A percentile compares a stretch with the other conserved stretches of the same genome.
These are phyloP conservation scores for Schrankia costaestrigalis DNA, from an alignment of 2,888 invertebrate species.

Conservation along the genomic window DNA sequence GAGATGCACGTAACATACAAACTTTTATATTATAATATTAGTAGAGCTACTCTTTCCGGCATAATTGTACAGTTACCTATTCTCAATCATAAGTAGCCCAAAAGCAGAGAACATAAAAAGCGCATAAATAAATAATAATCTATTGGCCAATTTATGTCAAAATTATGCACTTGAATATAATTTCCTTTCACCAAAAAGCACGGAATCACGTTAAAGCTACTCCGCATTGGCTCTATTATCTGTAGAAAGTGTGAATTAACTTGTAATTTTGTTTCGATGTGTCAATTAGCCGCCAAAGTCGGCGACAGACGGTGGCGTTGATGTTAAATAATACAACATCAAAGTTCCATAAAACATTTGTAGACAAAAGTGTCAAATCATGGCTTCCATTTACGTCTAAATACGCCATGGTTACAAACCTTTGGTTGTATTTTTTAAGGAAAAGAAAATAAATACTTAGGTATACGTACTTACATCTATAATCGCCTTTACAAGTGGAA, in stretches of 20 bases:
- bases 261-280: conserved; percentile 63
- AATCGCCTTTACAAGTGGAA: too few species aligned
- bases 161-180: conserved; percentile 31
- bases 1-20: too few species aligned
- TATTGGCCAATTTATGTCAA: conserved; percentile 28
- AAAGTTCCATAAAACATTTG: conserved; percentile 72
- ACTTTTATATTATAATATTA: too few species aligned
- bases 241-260: conserved; percentile 71
- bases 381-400: conserved; percentile 68
- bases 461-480: too few species aligned
- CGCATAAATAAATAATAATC: conserved; percentile 1
- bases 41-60: too few species aligned
- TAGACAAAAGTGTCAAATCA: conserved; percentile 72
- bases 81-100: conserved; percentile 1
- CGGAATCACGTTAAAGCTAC: conserved; percentile 43
- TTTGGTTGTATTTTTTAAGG: conserved; percentile 28
- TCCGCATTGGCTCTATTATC: conserved; percentile 47
- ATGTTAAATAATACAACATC: conserved; percentile 53
- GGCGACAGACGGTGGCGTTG: conserved; percentile 38
- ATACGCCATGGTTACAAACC: conserved; percentile 45
- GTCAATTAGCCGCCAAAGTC: conserved; percentile 57
- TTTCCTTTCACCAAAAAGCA: conserved; percentile 48
- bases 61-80: too few species aligned
- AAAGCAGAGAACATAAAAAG: not conserved
- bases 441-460: too few species aligned